Base-by-base conservation (phyloP, 2,888 invertebrate genomes). In the Drosophila differens region DNA sequence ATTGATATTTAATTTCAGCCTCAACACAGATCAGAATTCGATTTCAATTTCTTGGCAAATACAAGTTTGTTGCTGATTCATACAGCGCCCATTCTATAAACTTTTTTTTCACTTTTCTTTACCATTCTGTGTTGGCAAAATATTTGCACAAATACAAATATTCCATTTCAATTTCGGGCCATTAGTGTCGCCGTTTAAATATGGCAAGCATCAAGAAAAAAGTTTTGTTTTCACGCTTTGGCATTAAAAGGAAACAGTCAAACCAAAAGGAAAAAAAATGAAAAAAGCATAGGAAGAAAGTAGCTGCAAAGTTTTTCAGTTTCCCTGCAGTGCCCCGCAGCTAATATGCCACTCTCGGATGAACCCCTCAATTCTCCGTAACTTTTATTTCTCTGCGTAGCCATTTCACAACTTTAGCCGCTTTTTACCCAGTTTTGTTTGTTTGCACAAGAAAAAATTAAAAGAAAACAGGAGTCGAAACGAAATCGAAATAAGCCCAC, bases 111-210 rank as follows among this genome's bases (percentile, higher is more conserved):
- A 0, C 14, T 41, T 28, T 12, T 49, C 63, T 64, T 67, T 54
- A 10, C 57, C 49, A 32, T n/a, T 58, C 52, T 37, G 58, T 32
- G 58, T 47, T 68, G 61, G 49, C 58, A 76, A 70, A 85, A 79
- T 83, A 88, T 89, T 85, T 85, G 74, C 84, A 79, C 64, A 81
- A 83, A 79, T 71, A 76, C 63, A 70, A 82, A 88, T 76, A 87
- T 82, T 73, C 83, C 82, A 91, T 87, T 88, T 89, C 85, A 77
- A 89, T 87, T 91, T 83, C 64, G 65, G 75, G 82, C 88, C 88
- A 89, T 89, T 89, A 91, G 88, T 85, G 85, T 82, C 88, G 80
- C 72, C 74, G 83, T 71, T 85, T 83, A 81, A 89, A 85, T 84
- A 74, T 64, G 67, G 68, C 70, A 55, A 68, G 53, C 58, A 53